Conservation (phyloP, 2,888 invertebrate genomes). For the Eupeodes luniger region DNA sequence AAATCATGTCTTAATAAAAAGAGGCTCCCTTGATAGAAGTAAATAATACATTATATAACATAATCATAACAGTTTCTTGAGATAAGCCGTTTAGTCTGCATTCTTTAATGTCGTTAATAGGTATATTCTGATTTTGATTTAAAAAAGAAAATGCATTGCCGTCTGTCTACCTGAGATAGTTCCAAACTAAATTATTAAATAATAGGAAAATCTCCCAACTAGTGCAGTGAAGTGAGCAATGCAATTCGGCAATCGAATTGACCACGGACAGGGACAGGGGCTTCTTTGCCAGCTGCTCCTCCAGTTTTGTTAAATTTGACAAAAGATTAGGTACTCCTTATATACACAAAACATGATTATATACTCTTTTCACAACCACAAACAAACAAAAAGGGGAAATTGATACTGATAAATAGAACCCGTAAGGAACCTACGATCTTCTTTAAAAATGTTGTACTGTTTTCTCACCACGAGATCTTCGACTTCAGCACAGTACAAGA, state of each 20-base stretch:
- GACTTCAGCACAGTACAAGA: neutral
- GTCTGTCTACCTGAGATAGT: neutral
- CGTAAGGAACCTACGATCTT: conserved; percentile 44
- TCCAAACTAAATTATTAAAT: neutral
- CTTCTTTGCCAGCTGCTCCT: conserved; percentile 56
- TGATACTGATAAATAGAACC: conserved; percentile 63
- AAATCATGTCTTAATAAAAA: neutral
- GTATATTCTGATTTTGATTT: neutral
- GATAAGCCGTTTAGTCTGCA: neutral
- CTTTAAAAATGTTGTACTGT: conserved; percentile 49
- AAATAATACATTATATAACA: neutral
- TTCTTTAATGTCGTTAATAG: too few relatives aligned
- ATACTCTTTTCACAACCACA: conserved; percentile 15
- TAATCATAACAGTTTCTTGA: conserved; percentile 40
- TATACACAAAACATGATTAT: neutral
- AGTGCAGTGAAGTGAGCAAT: neutral
- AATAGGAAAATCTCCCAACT: neutral
- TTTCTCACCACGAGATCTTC: conserved; percentile 1
- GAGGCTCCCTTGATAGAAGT: neutral
- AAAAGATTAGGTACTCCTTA: conserved; percentile 28
- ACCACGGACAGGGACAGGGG: neutral
- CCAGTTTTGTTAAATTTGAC: conserved; percentile 60
- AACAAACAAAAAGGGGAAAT: conserved; percentile 40
- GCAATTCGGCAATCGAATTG: neutral
- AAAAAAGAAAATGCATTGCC: neutral